Evolutionary conservation across 2,797 vertebrate species (phyloP), one percentile per base, ranked within the genome.

Genomic region (Ispidina lecontei): DNA sequence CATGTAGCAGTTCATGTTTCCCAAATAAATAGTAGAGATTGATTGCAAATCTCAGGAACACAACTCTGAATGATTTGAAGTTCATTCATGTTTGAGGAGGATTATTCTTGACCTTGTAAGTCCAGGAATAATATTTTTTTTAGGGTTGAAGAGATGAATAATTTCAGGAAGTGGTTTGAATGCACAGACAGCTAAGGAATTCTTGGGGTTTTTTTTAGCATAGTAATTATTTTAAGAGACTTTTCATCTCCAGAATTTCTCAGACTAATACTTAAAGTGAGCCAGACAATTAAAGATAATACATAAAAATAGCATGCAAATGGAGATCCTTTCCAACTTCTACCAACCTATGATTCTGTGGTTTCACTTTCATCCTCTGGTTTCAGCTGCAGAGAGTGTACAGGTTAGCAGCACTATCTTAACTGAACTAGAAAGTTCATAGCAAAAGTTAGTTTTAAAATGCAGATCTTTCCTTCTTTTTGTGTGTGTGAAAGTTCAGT

Each of bases 151-250:
- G 10, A 35, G 16, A 76, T 79, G 2, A 44, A 58, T 93, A 87
- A 81, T 79, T 91, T 25, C 25, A 82, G 60, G 44, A 84, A 76
- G 22, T 79, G 10, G 4, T 87, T 94, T 94, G 64, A 84, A 84
- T 82, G 41, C 64, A 54, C 39, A 55, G 51, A n/a, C 12, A 52
- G 33, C 41, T 64, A 73, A 79, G 46, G 33, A 84, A 91, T 67
- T 43, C 28, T 75, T 75, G 12, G 0, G 25, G 1, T 56, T 51
- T 0, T 0, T 54, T 73, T 91, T 68, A 35, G 9, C 37, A 22
- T 14, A 56, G n/a, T 84, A 18, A 31, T 65, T 71, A 37, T 84
- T 89, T 70, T 60, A 82, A 86, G 63, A 56, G 25, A 44, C 28
- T 74, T 10, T 74, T 90, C 72, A 63, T 75, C 18, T 7, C 14